These are phyloP conservation scores for Hystrix brachyura DNA, from an alignment of 2,113 vertebrate species.

Conservation along the genomic window DNA sequence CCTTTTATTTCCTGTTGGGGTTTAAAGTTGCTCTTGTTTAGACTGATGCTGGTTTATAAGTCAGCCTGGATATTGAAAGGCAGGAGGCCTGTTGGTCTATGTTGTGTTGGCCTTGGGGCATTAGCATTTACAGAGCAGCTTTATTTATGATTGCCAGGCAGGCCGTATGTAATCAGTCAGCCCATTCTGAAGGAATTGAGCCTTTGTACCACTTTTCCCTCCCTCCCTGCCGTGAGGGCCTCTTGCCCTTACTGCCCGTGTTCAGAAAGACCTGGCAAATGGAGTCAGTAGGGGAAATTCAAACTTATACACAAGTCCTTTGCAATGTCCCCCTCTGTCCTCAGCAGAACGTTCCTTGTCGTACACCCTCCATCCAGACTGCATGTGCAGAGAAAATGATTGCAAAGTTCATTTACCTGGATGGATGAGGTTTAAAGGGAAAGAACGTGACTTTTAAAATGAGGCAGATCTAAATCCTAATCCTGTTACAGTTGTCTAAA, in stretches of 20 bases:
- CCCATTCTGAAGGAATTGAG: background rate
- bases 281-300: background rate
- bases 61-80: constrained; percentile 15
- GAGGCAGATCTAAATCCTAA: background rate
- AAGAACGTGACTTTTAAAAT: background rate
- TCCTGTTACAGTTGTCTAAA: background rate
- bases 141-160: constrained; percentile 57
- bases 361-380: background rate
- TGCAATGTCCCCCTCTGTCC: rapidly evolving
- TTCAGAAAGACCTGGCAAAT: background rate
- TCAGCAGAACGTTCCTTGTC: background rate
- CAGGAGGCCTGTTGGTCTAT: constrained; percentile 45
- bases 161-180: constrained; percentile 74
- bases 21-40: constrained; percentile 61
- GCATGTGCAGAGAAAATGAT: background rate
- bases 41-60: constrained; percentile 41
- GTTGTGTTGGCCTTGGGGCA: constrained; percentile 63
- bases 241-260: background rate
- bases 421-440: background rate
- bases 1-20: constrained; percentile 67
- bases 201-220: constrained; percentile 4
- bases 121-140: constrained; percentile 70
- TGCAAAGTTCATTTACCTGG: background rate
- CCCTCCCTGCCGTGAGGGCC: rapidly evolving
- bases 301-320: rapidly evolving